Evolutionary conservation across 2,797 vertebrate genomes (phyloP), one percentile per base, ranked within the genome.

Genomic region (Buceros bicornis): DNA sequence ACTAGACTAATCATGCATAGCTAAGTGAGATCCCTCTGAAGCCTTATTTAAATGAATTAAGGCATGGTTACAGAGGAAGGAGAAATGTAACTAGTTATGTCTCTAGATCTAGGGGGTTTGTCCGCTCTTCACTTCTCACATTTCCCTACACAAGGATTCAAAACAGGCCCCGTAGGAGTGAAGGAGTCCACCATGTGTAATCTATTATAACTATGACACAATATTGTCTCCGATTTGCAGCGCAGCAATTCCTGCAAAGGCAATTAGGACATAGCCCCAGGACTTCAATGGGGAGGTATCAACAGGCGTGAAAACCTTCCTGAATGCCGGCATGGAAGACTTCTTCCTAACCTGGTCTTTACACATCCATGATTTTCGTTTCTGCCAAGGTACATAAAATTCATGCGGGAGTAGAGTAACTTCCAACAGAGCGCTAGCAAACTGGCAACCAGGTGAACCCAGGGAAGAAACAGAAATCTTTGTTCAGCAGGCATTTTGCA

Each of bases 261-360:
- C 65, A 78, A 37, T 71, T 28, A 81, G 80, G 61, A 71, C 48
- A 51, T 24, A 56, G 1, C 21, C 28, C 40, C 35, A 80, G 40
- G 77, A 83, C 61, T 71, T 88, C 0, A 0, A 69, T 19, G 7
- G 0, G 15, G 1, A 7, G 8, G 1, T 54, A 51, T 60, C 6
- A 0, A 61, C 35, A 64, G 15, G 40, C 5, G 1, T 42, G n/a
- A 88, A 91, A 67, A 12, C 33, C 9, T 48, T 88, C 31, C 31
- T 66, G 33, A 54, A 24, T 5, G 16, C 0, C 3, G 47, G 8
- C 16, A 25, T 21, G 33, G 13, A 60, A 22, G 15, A 37, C 4
- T 66, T 58, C 24, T n/a, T 92, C 42, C 48, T 74, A 51, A 29
- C 17, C 35, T 45, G 60, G 20, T 57, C 31, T 45, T 64, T 77